These are phyloP conservation scores for Elaeidobius kamerunicus DNA, from an alignment of 2,888 invertebrate genomes.

Conservation along the genomic window DNA sequence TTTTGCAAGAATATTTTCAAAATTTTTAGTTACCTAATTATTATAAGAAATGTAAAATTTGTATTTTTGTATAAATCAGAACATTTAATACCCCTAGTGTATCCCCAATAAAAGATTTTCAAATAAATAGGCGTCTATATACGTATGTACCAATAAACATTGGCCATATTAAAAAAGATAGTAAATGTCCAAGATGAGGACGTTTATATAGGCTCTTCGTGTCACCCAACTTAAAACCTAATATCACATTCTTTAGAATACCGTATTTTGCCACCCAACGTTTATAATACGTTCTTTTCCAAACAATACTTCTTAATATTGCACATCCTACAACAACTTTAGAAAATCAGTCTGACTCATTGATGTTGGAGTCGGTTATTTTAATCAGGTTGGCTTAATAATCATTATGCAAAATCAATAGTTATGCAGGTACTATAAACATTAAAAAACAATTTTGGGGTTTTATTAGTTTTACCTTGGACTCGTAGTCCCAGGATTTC, in stretches of 20 bases:
- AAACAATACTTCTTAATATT: conserved; percentile 20
- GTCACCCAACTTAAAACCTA: conserved; percentile 31
- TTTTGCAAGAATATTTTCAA: no score
- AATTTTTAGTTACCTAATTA: no score
- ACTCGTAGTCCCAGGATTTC: no score
- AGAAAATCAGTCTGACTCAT: conserved; percentile 17
- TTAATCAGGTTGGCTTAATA: not conserved
- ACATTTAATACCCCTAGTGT: no score
- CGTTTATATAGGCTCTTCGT: conserved; percentile 6
- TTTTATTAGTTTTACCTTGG: no score
- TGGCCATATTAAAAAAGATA: not conserved
- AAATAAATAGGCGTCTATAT: not conserved
- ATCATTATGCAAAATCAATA: no score
- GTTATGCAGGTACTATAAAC: no score
- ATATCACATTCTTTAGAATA: conserved; percentile 33
- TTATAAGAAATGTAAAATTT: no score
- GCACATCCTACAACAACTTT: conserved; percentile 20
- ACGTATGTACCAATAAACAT: not conserved
- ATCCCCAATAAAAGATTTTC: no score
- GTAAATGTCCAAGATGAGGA: conserved; percentile 7
- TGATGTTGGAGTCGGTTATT: conserved; percentile 3
- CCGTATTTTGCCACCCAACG: conserved; percentile 26
- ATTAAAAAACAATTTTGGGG: no score
- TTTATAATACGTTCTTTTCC: conserved; percentile 13
- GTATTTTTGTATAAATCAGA: no score